phyloP scores from a whole-genome alignment of 1,140 invertebrate genomes.

The Diorhabda elongata region DNA sequence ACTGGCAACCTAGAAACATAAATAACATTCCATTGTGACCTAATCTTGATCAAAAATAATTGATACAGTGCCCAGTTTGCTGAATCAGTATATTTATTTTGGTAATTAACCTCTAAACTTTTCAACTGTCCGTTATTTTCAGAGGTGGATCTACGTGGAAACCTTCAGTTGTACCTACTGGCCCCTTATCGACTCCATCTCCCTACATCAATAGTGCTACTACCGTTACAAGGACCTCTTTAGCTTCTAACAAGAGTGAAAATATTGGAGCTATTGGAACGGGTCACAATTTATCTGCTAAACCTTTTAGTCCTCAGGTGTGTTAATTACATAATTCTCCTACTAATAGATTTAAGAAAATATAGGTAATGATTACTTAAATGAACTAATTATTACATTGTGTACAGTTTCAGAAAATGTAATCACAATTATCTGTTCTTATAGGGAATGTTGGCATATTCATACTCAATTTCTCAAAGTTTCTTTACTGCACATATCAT shows the following conservation, averaged over 20 bases:
- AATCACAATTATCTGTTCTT: no score
- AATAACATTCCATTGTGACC: not conserved
- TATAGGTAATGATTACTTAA: no score
- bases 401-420: no score
- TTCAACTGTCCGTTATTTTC: constrained; percentile 31
- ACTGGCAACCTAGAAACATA: not conserved
- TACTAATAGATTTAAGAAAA: no score
- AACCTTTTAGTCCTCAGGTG: constrained; percentile 60
- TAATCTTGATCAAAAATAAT: constrained; percentile 21
- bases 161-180: constrained; percentile 67
- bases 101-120: constrained; percentile 5
- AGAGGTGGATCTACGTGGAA: constrained; percentile 79
- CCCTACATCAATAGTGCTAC: constrained; percentile 56
- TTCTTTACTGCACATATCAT: no score
- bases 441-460: no score
- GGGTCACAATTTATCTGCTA: constrained; percentile 81
- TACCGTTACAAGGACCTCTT: constrained; percentile 82
- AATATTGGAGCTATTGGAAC: constrained; percentile 68
- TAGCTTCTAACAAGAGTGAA: constrained; percentile 70
- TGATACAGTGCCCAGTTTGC: constrained; percentile 31
- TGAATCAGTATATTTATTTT: constrained; percentile 26
- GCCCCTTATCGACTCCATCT: constrained; percentile 57
- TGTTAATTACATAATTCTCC: constrained; percentile 14
- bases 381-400: no score
- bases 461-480: no score